A percentile compares a stretch with the other conserved stretches of the same genome.
phyloP scores from a whole-genome alignment of 1,140 invertebrate species.

The Mya arenaria region DNA sequence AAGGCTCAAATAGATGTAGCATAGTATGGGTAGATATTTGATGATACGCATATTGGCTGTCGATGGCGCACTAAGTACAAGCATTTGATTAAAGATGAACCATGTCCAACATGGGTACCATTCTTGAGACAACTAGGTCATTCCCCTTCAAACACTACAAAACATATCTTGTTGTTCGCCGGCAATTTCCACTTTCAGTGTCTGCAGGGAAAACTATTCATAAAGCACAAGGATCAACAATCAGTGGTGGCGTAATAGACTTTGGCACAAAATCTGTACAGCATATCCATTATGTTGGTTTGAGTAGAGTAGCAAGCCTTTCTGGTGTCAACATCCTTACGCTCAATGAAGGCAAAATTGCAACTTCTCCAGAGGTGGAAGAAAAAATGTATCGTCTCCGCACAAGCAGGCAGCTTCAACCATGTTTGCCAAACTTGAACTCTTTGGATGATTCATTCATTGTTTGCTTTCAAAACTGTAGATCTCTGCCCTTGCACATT shows the following conservation, averaged over 20 bases:
- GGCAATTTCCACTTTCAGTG: conserved; percentile 19
- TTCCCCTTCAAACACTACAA: conserved; percentile 29
- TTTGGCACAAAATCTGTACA: conserved; percentile 13
- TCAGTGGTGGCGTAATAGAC: not conserved
- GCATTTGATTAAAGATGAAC: conserved; percentile 7
- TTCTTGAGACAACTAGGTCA: not conserved
- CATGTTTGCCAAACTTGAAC: not conserved
- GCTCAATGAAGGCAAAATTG: conserved; percentile 7
- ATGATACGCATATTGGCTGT: conserved; percentile 9
- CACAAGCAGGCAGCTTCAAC: not conserved
- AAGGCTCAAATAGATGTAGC: conserved; percentile 29
- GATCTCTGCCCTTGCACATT: conserved; percentile 20
- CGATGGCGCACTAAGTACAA: conserved; percentile 18
- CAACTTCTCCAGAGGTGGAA: conserved; percentile 8
- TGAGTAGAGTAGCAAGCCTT: conserved; percentile 29
- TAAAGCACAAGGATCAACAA: conserved; percentile 44
- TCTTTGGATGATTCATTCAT: not conserved
- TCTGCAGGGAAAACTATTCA: conserved; percentile 46
- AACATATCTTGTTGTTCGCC: conserved; percentile 9
- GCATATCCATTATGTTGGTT: conserved; percentile 41
- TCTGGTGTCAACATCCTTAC: not conserved
- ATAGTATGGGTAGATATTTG: conserved; percentile 59
- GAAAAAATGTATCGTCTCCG: conserved; percentile 25
- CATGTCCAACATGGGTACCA: not conserved
- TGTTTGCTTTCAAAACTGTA: conserved; percentile 32